phyloP scores from a whole-genome alignment of 2,797 vertebrate genomes.

The Leptoclinus maculatus region DNA sequence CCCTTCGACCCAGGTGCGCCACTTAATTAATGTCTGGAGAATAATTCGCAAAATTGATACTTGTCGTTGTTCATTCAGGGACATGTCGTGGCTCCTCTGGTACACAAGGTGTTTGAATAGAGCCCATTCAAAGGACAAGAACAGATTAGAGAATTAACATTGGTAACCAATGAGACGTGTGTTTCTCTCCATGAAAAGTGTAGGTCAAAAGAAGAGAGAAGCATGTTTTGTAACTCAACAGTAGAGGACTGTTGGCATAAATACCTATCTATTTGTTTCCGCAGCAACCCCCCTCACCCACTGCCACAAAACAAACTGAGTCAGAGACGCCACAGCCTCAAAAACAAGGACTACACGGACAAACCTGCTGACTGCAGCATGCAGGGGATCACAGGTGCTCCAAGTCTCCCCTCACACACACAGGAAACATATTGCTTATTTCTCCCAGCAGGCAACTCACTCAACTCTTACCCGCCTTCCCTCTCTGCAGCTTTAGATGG shows the following conservation, averaged over 20 bases:
- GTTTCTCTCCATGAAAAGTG: background rate
- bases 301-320: slow-evolving; percentile 64
- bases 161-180: background rate
- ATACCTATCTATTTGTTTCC: slow-evolving; percentile 16
- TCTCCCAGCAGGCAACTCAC: background rate
- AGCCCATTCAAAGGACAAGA: background rate
- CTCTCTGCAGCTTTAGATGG: slow-evolving; percentile 81
- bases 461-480: background rate
- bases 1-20: slow-evolving; percentile 73
- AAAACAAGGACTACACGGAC: slow-evolving; percentile 62
- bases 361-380: slow-evolving; percentile 81
- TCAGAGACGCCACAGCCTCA: slow-evolving; percentile 75
- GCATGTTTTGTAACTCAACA: background rate
- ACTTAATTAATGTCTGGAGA: background rate
- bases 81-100: background rate
- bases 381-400: slow-evolving; percentile 88
- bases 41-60: background rate
- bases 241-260: background rate
- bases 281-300: slow-evolving; percentile 74
- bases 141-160: background rate
- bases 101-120: background rate
- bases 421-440: background rate
- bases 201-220: background rate
- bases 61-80: background rate
- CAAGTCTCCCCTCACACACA: background rate